Evolutionary conservation across 1,140 invertebrate species (phyloP), one percentile per base, ranked within the genome.

Genomic region (Notospermus geniculatus): DNA sequence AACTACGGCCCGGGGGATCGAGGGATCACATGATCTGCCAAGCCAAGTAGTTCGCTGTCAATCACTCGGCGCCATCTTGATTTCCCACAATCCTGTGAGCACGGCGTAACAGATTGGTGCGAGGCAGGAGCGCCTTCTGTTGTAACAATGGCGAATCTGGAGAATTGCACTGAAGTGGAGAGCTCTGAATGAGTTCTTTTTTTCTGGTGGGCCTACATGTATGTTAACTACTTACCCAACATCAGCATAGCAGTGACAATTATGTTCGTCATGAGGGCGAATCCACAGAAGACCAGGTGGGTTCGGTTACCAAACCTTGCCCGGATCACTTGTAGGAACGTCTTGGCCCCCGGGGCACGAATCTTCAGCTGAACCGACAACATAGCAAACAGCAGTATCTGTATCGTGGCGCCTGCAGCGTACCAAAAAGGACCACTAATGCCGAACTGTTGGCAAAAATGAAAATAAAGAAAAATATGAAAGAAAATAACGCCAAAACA

Each of bases 221-320:
- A 29, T 55, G 7, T 9, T 11, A 25, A n/a, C 0, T 9, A 54
- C 77, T 67, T 58, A 77, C 78, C 80, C 22, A 81, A 62, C 74
- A 79, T 81, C 1, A 82, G 61, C 73, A 80, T 79, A 25, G 78
- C 68, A 4, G 77, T 81, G 5, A 82, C 81, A 43, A 83, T 72
- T 11, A 79, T 22, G 63, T 82, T 82, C 1, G 81, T 82, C 32
- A 73, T 67, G 11, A 82, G 68, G 4, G 78, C 80, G 63, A 82
- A 82, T 19, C 65, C 64, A 61, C 76, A 78, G 65, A 71, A 81
- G 2, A 73, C 69, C 9, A 79, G 71, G 62, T 82, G 81, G 32
- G 76, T 77, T 27, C 52, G 70, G 54, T 65, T 70, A 1, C 77
- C 81, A 65, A 81, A 82, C n/a, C 81, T 39, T 13, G 79, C 78